These are phyloP conservation scores for Heliconius hortense DNA, from an alignment of 2,888 invertebrate genomes.

Conservation along the genomic window DNA sequence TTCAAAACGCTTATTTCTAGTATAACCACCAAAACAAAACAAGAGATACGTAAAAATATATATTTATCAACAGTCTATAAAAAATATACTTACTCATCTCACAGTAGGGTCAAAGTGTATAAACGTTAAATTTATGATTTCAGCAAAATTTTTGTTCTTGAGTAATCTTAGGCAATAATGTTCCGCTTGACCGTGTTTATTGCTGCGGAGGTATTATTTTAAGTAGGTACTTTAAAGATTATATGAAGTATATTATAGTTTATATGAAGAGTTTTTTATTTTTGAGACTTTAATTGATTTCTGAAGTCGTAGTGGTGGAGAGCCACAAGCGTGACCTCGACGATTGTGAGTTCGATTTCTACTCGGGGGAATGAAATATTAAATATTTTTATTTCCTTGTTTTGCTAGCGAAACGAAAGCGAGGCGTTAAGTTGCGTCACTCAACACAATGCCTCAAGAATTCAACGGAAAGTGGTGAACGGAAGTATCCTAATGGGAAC, in stretches of 20 bases:
- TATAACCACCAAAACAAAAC: not conserved
- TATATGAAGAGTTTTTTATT: not conserved
- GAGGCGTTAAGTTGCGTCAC: too few relatives aligned
- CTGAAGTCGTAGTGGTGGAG: too few relatives aligned
- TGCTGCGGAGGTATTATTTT: not conserved
- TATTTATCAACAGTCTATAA: not conserved
- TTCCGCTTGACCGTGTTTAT: constrained; percentile 14
- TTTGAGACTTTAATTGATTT: not conserved
- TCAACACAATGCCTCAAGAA: too few relatives aligned
- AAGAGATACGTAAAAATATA: not conserved
- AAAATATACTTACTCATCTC: not conserved
- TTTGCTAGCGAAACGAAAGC: too few relatives aligned
- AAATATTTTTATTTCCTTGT: too few relatives aligned
- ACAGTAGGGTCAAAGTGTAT: not conserved
- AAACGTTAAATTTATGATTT: constrained; percentile 20
- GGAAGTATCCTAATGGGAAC: too few relatives aligned
- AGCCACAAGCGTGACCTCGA: too few relatives aligned
- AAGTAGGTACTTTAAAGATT: not conserved
- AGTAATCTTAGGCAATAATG: constrained; percentile 23
- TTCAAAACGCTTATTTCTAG: too few relatives aligned
- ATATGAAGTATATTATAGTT: not conserved
- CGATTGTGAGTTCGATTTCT: too few relatives aligned
- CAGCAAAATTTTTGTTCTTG: constrained; percentile 24
- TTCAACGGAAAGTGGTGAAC: too few relatives aligned
- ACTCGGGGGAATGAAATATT: too few relatives aligned